A percentile compares a stretch with the other conserved stretches of the same genome.
Conservation (phyloP, 2,113 vertebrate species). For the Gila orcuttii region DNA sequence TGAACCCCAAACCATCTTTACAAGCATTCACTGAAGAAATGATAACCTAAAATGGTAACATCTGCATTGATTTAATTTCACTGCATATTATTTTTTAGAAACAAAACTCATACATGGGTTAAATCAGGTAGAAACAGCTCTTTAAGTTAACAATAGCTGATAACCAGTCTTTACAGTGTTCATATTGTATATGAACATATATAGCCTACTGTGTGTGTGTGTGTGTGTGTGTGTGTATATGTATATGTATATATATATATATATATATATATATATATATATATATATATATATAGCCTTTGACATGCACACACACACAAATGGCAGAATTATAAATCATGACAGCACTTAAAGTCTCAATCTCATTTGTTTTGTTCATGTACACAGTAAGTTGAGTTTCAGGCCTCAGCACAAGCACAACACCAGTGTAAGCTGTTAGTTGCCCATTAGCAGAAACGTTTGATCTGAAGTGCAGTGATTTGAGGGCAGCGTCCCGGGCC, state of each 20-base stretch:
- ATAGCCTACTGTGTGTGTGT: no score
- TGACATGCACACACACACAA: not conserved
- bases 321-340: constrained; percentile 45
- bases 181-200: no score
- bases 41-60: not conserved
- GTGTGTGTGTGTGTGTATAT: no score
- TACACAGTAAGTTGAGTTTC: not conserved
- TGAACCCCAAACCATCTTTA: constrained; percentile 50
- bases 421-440: not conserved
- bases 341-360: constrained; percentile 3
- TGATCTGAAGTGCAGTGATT: not conserved
- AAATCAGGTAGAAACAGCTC: no score
- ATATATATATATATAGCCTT: constrained; percentile 40
- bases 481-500: not conserved
- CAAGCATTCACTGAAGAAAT: constrained; percentile 11
- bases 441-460: not conserved
- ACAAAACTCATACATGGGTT: no score
- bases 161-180: no score
- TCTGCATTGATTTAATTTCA: no score
- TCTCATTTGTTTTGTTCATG: not conserved
- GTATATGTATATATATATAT: no score
- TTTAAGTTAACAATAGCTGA: no score
- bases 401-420: not conserved
- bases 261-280: no score
- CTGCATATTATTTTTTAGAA: no score